phyloP scores from a whole-genome alignment of 2,888 invertebrate genomes.

The Laothoe populi region DNA sequence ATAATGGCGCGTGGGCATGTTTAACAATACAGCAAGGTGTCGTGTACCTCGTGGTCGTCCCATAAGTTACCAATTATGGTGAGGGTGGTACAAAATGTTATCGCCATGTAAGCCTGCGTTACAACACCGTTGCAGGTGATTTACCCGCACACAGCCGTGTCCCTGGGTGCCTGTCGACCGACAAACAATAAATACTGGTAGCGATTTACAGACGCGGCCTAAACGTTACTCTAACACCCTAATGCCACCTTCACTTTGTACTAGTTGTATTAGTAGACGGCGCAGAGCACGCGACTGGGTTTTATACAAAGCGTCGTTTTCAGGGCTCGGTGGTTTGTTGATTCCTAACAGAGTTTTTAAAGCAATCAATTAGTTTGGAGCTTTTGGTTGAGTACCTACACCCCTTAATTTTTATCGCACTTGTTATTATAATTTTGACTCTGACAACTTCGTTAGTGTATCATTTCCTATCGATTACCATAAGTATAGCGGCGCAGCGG shows the following conservation, averaged over 20 bases:
- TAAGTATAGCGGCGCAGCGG: too few relatives aligned
- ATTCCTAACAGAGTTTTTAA: neutral
- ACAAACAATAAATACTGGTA: conserved; percentile 63
- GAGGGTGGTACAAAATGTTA: conserved; percentile 26
- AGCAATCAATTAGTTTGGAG: too few relatives aligned
- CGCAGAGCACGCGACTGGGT: neutral
- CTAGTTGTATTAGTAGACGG: conserved; percentile 11
- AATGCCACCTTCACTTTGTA: conserved; percentile 25
- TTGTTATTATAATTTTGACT: too few relatives aligned
- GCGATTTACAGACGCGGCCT: conserved; percentile 54
- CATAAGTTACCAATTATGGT: conserved; percentile 27
- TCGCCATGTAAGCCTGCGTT: conserved; percentile 31
- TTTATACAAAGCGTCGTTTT: neutral
- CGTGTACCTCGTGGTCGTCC: conserved; percentile 21
- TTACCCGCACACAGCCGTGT: conserved; percentile 34
- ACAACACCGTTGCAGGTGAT: conserved; percentile 33
- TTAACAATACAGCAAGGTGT: conserved; percentile 23
- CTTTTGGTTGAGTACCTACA: too few relatives aligned
- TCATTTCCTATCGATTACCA: too few relatives aligned
- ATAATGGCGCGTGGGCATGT: conserved; percentile 15
- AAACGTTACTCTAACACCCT: conserved; percentile 28
- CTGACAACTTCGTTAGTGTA: too few relatives aligned
- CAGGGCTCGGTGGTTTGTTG: neutral
- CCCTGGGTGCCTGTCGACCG: conserved; percentile 34
- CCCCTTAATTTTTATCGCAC: too few relatives aligned